Evolutionary conservation across 1,140 invertebrate species (phyloP).

Genomic region (Lamellibrachia luymesi): DNA sequence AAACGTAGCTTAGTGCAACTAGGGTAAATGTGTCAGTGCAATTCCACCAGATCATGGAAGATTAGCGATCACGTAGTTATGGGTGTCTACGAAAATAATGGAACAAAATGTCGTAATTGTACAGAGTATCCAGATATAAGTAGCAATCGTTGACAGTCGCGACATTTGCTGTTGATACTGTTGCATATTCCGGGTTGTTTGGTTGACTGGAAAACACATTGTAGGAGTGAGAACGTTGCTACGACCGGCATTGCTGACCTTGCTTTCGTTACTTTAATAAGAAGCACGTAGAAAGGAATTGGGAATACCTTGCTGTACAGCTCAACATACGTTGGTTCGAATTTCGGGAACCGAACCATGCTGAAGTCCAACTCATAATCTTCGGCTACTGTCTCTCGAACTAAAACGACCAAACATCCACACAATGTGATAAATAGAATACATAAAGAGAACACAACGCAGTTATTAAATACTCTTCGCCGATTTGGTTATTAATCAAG

Average conservation of each 20-base stretch:
- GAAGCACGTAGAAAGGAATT: not conserved
- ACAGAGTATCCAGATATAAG: not conserved
- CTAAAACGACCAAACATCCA: not conserved
- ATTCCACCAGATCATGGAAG: not conserved
- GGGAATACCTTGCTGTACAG: not conserved
- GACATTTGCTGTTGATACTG: not conserved
- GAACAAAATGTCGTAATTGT: not conserved
- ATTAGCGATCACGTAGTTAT: not conserved
- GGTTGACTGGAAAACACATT: not conserved
- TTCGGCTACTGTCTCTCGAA: not conserved
- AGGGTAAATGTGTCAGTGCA: not conserved
- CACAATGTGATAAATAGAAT: not conserved
- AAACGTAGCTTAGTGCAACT: not conserved
- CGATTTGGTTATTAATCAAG: no score
- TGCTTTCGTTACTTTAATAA: not conserved
- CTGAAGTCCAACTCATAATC: not conserved
- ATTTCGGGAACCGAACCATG: not conserved
- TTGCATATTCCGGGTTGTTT: not conserved
- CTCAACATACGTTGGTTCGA: not conserved
- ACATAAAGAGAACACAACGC: not conserved
- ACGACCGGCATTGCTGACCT: not conserved
- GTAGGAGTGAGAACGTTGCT: not conserved
- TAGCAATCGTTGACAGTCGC: not conserved
- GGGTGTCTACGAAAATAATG: not conserved
- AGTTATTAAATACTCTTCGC: not conserved